Evolutionary conservation across 2,113 vertebrate species (phyloP), one percentile per base, ranked within the genome.

Genomic region (Sinocyclocheilus anophthalmus): DNA sequence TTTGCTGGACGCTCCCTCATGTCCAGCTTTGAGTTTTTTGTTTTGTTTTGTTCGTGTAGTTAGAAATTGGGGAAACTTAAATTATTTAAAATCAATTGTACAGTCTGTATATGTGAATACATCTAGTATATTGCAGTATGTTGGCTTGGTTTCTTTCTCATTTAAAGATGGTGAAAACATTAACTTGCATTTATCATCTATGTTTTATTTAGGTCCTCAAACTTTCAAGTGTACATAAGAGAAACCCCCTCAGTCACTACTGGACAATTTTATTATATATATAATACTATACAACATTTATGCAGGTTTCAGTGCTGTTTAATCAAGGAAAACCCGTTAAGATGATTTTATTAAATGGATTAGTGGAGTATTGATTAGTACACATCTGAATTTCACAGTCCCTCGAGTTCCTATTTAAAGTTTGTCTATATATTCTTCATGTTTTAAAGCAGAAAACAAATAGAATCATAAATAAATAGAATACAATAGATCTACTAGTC

Each of bases 21-120:
- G 69, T 72, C 37, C 69, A 42, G 37, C 20, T 73, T 42, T 70
- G 20, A 70, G 10, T 0, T 57, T 20, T 0, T 30, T 72, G n/a
- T 16, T 75, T 39, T 30, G 37, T 5, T 8, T 75, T 57, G 18
- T 75, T 24, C 37, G 24, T 84, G 48, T 84, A 39, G 48, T 53
- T 80, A 84, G 72, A 91, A 86, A 77, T 55, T 39, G 76, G 65
- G 86, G 85, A 82, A 26, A 86, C 89, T 84, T 92, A 82, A 90
- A 88, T 91, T 93, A 90, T 92, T 93, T 84, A 91, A 87, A 42
- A 85, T 91, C 86, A 85, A 22, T 88, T 93, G 93, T 94, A 94
- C 91, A 94, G 89, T 92, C 88, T 94, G 91, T 94, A 90, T 94
- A 91, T 94, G 94, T 94, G 89, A 91, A 92, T 94, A 93, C 88